Percentiles rank a stretch among this genome's conserved stretches.
These are phyloP conservation scores for Epicampocera succincta DNA, from an alignment of 2,888 invertebrate species.

Conservation along the genomic window DNA sequence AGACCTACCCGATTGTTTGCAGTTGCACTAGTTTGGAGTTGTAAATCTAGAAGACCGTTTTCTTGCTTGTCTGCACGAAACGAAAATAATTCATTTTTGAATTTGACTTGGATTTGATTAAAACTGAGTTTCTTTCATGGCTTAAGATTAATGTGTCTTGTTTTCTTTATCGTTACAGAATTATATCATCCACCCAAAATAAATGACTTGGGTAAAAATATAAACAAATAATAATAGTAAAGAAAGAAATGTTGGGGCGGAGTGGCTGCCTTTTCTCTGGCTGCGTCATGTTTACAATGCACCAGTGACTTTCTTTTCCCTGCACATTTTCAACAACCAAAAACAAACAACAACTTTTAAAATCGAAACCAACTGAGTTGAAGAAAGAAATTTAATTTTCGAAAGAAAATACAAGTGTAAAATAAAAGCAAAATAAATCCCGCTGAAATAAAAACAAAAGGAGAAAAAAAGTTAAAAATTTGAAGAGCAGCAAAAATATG, in stretches of 20 bases:
- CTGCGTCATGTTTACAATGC: slow-evolving; percentile 42
- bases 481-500: background rate
- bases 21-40: background rate
- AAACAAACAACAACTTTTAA: slow-evolving; percentile 1
- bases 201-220: slow-evolving; percentile 39
- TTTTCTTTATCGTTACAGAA: slow-evolving; percentile 65
- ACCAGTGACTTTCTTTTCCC: slow-evolving; percentile 58
- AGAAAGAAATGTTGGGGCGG: slow-evolving; percentile 42
- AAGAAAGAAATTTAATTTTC: slow-evolving; percentile 21
- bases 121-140: background rate
- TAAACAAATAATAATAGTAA: slow-evolving; percentile 19
- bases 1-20: background rate
- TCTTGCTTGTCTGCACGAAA: background rate
- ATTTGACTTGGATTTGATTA: slow-evolving; percentile 9
- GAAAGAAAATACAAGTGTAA: slow-evolving; percentile 46
- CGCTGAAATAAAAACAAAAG: slow-evolving; percentile 29
- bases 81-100: slow-evolving; percentile 25
- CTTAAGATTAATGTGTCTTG: slow-evolving; percentile 34
- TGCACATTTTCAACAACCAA: slow-evolving; percentile 19
- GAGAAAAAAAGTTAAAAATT: slow-evolving; percentile 12
- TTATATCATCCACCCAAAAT: slow-evolving; percentile 60
- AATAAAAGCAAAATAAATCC: slow-evolving; percentile 40
- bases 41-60: background rate
- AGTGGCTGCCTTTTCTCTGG: slow-evolving; percentile 28
- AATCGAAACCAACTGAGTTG: slow-evolving; percentile 49